phyloP scores from a whole-genome alignment of 2,888 invertebrate species.

The Plagiodera versicolora region DNA sequence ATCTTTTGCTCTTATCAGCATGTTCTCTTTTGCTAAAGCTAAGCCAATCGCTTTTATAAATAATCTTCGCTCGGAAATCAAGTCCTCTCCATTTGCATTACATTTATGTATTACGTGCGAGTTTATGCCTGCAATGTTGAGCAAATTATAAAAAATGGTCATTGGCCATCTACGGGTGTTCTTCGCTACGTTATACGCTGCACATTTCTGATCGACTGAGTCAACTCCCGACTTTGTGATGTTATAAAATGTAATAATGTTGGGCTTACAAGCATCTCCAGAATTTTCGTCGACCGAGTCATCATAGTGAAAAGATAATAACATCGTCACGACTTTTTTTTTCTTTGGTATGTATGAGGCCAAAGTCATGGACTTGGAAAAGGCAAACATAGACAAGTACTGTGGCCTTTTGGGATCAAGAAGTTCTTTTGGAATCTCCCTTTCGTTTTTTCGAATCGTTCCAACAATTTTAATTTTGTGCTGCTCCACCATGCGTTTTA shows the following conservation, averaged over 20 bases:
- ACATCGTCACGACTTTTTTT: slow-evolving; percentile 14
- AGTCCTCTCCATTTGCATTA: too few relatives aligned
- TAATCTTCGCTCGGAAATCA: too few relatives aligned
- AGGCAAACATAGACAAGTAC: slow-evolving; percentile 11
- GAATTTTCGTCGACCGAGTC: neutral
- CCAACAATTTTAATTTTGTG: neutral
- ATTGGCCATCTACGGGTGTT: slow-evolving; percentile 5
- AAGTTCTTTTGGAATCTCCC: neutral
- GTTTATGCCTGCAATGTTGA: neutral
- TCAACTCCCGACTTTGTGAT: slow-evolving; percentile 18
- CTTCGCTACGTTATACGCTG: slow-evolving; percentile 16
- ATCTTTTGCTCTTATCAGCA: too few relatives aligned
- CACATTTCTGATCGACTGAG: slow-evolving; percentile 17
- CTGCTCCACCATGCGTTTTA: neutral
- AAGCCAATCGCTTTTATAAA: too few relatives aligned
- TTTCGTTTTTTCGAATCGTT: neutral
- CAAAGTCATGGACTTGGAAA: neutral
- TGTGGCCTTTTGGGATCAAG: neutral
- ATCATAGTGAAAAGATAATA: neutral
- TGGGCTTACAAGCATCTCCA: slow-evolving; percentile 8
- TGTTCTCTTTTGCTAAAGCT: too few relatives aligned
- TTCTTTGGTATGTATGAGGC: slow-evolving; percentile 30
- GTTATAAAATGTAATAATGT: slow-evolving; percentile 17
- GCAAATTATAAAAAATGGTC: neutral
- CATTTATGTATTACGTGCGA: neutral